These are phyloP conservation scores for Drosophila nannoptera DNA, from an alignment of 1,140 invertebrate genomes.

Conservation along the genomic window DNA sequence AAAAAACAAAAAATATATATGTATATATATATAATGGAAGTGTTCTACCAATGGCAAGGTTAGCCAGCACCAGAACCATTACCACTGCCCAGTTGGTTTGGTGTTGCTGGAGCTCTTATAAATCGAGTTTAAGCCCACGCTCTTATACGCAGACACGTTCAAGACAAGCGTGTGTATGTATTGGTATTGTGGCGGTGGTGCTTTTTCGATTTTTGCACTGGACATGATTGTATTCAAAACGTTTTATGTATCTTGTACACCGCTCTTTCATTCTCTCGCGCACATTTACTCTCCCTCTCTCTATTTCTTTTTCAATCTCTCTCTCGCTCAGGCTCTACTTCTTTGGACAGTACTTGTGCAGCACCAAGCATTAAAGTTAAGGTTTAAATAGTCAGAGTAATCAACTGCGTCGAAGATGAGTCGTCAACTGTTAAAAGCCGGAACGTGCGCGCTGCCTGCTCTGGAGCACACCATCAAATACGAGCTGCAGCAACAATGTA, in stretches of 20 bases:
- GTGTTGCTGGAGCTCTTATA: conserved; percentile 26
- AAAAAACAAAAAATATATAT: not conserved
- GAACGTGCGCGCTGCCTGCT: conserved; percentile 25
- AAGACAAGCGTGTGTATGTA: not conserved
- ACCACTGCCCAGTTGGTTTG: not conserved
- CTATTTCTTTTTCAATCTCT: conserved; percentile 4
- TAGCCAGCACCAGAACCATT: not conserved
- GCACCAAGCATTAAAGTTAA: not conserved
- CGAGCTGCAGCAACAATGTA: conserved; percentile 49
- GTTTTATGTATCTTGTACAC: conserved; percentile 9
- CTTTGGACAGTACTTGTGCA: not conserved
- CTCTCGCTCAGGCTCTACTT: no score
- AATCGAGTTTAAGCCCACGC: conserved; percentile 31
- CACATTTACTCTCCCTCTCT: conserved; percentile 3
- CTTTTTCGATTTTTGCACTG: conserved; percentile 23
- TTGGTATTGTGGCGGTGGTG: conserved; percentile 5
- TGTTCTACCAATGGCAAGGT: conserved; percentile 14
- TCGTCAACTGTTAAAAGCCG: conserved; percentile 35
- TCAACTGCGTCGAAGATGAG: conserved; percentile 38
- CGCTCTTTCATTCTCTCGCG: not conserved
- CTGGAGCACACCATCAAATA: conserved; percentile 29
- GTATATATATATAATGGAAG: not conserved
- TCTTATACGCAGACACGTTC: conserved; percentile 34
- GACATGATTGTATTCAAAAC: not conserved
- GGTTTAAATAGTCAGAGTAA: not conserved